Evolutionary conservation across 2,888 invertebrate genomes (phyloP), one percentile per base, ranked within the genome.

Genomic region (Cecidostiba fungosa): DNA sequence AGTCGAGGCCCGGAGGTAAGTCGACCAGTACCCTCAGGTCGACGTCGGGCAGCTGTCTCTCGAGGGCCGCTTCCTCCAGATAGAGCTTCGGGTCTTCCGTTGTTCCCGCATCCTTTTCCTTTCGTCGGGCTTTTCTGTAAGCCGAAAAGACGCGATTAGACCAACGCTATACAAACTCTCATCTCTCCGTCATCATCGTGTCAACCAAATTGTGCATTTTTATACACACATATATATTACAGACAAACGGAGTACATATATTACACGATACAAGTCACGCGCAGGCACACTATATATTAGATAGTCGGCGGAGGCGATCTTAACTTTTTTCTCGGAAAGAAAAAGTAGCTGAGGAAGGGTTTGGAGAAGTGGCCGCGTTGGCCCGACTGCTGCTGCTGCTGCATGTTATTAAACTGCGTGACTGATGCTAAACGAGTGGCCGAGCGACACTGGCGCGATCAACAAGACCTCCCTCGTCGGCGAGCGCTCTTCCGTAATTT

Each of bases 11-110:
- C 90, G 97, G 96, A 91, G 99, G 99, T 94, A 99, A 95, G 94
- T 98, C 97, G 89, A 99, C 98, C 93, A 99, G 95, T 94, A 98
- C 96, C 94, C 97, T 96, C 95, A 99, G 96, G 95, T 99, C 98
- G 93, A 98, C 96, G 94, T 99, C 98, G 91, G 98, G 97, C 94
- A 98, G 95, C 95, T 98, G 97, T 94, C 98, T 96, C 95, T 99
- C 98, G 93, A 98, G 96, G 92, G 98, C 97, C 93, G 97, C 97
- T 94, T 98, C 98, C 95, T 98, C 98, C 94, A 99, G 96, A 95
- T 99, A 99, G 93, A 98, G 95, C 95, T 98, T 98, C 92, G 97
- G 97, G 95, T 97, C 98, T 94, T 96, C 97, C 93, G 95, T 96
- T 94, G 95, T 95, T 93, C 96, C 95, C 88, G 95, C 94, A 90